Conservation (phyloP, 2,797 vertebrate species). For the Staurois parvus region DNA sequence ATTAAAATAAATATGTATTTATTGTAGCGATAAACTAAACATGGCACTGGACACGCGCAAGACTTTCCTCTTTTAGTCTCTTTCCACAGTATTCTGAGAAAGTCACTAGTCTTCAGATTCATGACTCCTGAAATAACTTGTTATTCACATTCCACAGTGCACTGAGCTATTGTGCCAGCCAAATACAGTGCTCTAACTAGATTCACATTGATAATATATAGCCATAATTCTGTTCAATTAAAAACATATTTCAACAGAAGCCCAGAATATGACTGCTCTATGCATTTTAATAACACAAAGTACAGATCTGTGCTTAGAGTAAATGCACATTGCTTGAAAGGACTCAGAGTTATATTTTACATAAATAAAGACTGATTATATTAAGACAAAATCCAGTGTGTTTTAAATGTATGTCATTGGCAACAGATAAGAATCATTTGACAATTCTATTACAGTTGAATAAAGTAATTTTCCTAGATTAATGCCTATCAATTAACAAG, state of each 20-base stretch:
- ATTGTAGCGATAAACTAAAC: neutral
- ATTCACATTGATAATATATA: conserved; percentile 71
- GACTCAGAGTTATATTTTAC: conserved; percentile 73
- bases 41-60: neutral
- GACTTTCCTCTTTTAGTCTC: neutral
- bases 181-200: conserved; percentile 65
- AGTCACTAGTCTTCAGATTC: conserved; percentile 62
- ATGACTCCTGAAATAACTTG: conserved; percentile 58
- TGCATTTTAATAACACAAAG: conserved; percentile 76
- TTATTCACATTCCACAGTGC: conserved; percentile 54
- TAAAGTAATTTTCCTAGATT: conserved; percentile 66
- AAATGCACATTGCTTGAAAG: conserved; percentile 69
- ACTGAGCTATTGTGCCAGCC: conserved; percentile 59
- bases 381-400: conserved; percentile 72
- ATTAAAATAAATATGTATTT: neutral
- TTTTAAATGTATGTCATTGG: conserved; percentile 67
- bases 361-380: conserved; percentile 78
- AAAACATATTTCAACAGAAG: conserved; percentile 79
- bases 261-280: conserved; percentile 68
- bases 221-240: conserved; percentile 78
- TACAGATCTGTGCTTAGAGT: conserved; percentile 69
- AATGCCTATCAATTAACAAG: conserved; percentile 61
- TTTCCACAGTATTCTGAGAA: conserved; percentile 47
- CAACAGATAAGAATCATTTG: conserved; percentile 62
- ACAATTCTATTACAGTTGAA: conserved; percentile 53